Conservation (phyloP, 64 coral and sea anemone genomes). For the Astreopora myriophthalma region DNA sequence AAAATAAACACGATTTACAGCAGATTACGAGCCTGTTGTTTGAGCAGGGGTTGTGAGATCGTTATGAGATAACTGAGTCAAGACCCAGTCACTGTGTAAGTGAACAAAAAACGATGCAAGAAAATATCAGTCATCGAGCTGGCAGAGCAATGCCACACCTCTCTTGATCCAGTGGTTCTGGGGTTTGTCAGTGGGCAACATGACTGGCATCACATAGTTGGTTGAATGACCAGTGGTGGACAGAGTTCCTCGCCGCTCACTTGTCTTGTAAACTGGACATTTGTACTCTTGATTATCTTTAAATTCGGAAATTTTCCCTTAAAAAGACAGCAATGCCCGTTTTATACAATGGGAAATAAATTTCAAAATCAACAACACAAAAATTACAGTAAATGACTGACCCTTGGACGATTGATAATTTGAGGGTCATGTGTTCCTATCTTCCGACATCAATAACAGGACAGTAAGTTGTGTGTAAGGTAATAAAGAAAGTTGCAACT, state of each 20-base stretch:
- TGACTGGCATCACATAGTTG: constrained; percentile 96
- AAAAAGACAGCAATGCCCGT: not conserved
- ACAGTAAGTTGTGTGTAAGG: no score
- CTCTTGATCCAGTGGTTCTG: constrained; percentile 99
- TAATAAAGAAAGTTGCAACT: no score
- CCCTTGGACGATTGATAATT: no score
- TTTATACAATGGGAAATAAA: not conserved
- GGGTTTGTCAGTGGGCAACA: constrained; percentile 90
- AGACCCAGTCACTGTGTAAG: not conserved
- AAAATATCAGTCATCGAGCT: constrained; percentile 79
- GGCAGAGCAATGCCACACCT: constrained; percentile 95
- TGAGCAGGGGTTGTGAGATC: not conserved
- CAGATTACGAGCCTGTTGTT: not conserved
- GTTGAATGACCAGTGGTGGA: constrained; percentile 98
- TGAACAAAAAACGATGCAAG: not conserved
- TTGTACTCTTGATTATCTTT: constrained; percentile 75
- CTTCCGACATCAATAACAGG: no score
- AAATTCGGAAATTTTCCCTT: constrained; percentile 93
- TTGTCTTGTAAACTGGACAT: constrained; percentile 98
- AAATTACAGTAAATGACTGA: no score
- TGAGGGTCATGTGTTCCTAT: no score
- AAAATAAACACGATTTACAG: not conserved
- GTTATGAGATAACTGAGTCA: not conserved
- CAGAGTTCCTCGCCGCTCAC: constrained; percentile 92
- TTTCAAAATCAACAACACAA: no score